Evolutionary conservation across 1,140 invertebrate genomes (phyloP).

Genomic region (Drosophila ambigua): DNA sequence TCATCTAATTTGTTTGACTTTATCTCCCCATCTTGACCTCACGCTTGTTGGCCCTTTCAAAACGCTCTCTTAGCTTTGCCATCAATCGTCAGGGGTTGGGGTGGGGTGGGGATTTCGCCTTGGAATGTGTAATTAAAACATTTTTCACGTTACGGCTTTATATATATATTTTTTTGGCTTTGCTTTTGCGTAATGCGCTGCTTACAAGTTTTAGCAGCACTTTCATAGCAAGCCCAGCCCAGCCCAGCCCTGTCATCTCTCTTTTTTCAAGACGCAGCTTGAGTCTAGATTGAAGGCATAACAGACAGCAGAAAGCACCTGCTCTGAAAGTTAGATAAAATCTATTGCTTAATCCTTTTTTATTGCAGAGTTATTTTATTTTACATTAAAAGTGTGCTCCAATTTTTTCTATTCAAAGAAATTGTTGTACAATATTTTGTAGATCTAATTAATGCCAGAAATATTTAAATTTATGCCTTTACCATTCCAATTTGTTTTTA

Average conservation of each 20-base stretch:
- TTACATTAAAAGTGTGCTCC: background rate
- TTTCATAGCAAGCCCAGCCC: conserved; percentile 37
- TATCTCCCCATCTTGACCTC: background rate
- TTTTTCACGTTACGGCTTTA: conserved; percentile 68
- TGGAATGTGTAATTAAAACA: conserved; percentile 83
- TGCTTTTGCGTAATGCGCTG: conserved; percentile 57
- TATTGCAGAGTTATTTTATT: no score
- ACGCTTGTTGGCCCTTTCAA: no score
- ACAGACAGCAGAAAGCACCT: background rate
- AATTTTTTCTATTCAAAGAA: background rate
- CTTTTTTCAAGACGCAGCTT: conserved; percentile 47
- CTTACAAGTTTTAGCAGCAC: conserved; percentile 55
- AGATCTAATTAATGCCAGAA: background rate
- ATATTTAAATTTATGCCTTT: conserved; percentile 13
- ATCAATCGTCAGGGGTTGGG: conserved; percentile 22
- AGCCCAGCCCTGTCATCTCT: conserved; percentile 20
- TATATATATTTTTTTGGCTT: conserved; percentile 28
- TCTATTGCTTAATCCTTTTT: no score
- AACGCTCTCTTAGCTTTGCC: background rate
- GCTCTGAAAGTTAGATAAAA: background rate
- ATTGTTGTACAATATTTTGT: no score
- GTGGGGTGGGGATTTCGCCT: conserved; percentile 28
- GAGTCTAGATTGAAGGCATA: conserved; percentile 26
- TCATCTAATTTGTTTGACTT: conserved; percentile 1
- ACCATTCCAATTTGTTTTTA: no score